These are phyloP conservation scores for Plutomurus gul DNA, from an alignment of 1,140 invertebrate genomes.

Conservation along the genomic window DNA sequence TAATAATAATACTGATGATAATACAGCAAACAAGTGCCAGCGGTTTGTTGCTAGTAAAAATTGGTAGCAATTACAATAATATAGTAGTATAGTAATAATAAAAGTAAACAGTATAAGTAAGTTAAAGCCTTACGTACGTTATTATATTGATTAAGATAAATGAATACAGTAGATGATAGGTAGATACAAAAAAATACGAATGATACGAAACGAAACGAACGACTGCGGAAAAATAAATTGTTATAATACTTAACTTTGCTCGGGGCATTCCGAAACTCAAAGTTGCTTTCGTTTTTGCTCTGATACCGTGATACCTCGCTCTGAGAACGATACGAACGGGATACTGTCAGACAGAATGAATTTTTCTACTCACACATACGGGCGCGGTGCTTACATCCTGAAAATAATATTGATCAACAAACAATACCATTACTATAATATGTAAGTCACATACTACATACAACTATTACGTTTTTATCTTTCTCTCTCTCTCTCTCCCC, in stretches of 20 bases:
- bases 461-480: background rate
- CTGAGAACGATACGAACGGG: slow-evolving; percentile 35
- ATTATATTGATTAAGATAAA: background rate
- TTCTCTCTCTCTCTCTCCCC: too few species aligned
- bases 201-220: slow-evolving; percentile 2
- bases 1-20: background rate
- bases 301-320: slow-evolving; percentile 6
- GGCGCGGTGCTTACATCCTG: slow-evolving; percentile 49
- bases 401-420: slow-evolving; percentile 38
- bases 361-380: slow-evolving; percentile 52
- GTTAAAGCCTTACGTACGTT: background rate
- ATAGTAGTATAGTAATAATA: background rate
- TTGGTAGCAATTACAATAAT: too few species aligned
- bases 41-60: background rate
- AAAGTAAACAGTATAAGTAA: background rate
- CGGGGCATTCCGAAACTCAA: slow-evolving; percentile 27
- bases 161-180: background rate
- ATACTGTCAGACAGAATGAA: slow-evolving; percentile 51
- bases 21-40: background rate
- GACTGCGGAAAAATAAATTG: slow-evolving; percentile 25
- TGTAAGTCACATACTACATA: background rate
- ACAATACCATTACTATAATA: slow-evolving; percentile 36
- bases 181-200: background rate
- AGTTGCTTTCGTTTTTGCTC: slow-evolving; percentile 20
- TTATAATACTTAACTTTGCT: slow-evolving; percentile 28